Evolutionary conservation across 2,888 invertebrate species (phyloP), one percentile per base, ranked within the genome.

Genomic region (Plagiodera versicolora): DNA sequence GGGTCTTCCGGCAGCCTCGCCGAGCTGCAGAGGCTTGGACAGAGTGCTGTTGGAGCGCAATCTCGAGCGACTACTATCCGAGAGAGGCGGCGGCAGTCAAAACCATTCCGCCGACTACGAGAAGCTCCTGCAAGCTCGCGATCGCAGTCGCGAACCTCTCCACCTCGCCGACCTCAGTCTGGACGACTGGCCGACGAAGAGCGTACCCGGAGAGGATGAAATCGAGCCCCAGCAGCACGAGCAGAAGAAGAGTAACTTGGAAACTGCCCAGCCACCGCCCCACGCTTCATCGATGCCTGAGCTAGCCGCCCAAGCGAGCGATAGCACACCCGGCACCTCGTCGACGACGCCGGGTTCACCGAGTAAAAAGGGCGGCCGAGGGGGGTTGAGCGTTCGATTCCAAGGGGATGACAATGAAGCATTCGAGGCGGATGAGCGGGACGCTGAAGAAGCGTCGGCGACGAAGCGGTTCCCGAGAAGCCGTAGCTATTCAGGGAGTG

Each of bases 41-140:
- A 82, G 90, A 73, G 86, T 88, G 0, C 81, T 88, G 51, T 82
- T 88, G 6, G 89, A 89, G 72, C 83, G 88, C 69, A 89, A 89
- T 75, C 81, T 89, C 64, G 89, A 87, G 68, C 83, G 88, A 63
- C 74, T 86, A 19, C 77, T 86, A 20, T 82, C 83, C 4, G 86
- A 86, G n/a, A n/a, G n/a, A 66, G 77, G 82, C 58, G 62, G 66
- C 45, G 77, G 73, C 46, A 70, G 69, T 45, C 69, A 73, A 66
- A 72, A 70, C 14, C 75, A 76, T 63, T 72, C 77, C 44, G 77
- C 78, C 39, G 81, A 81, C 63, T 73, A 81, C 50, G 82, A 81
- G 69, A 83, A 83, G 68, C 74, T 85, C 47, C 77, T 85, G 67
- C 82, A 81, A 62, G 84, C 84, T 1, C 78, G 84, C 68, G 87